A percentile compares a stretch with the other conserved stretches of the same genome.
Evolutionary conservation across 2,888 invertebrate species (phyloP).

Genomic region (Calameuta idolon): DNA sequence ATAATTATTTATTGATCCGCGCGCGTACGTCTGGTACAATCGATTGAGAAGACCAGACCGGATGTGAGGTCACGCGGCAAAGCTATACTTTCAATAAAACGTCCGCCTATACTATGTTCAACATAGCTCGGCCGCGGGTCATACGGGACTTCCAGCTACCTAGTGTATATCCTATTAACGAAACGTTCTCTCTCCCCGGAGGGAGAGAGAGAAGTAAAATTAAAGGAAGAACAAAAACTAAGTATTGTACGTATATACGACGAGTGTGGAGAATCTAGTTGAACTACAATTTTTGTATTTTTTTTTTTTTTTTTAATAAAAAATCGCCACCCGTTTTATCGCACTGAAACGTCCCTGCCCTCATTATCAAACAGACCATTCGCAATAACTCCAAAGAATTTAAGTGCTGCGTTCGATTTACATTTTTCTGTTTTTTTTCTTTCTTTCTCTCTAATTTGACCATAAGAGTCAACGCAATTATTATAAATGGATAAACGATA

Average conservation of each 20-base stretch:
- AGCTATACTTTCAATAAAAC: conserved; percentile 19
- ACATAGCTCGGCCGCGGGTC: conserved; percentile 17
- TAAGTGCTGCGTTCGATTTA: not conserved
- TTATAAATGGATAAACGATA: not conserved
- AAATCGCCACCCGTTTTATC: too few species aligned
- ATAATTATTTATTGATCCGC: too few species aligned
- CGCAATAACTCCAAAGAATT: not conserved
- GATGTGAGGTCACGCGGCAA: conserved; percentile 1
- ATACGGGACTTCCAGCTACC: conserved; percentile 5
- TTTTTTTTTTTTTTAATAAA: too few species aligned
- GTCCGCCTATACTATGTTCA: conserved; percentile 20
- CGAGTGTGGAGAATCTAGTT: too few species aligned
- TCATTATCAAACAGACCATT: not conserved
- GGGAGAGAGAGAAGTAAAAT: too few species aligned
- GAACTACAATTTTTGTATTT: too few species aligned
- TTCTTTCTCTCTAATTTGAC: not conserved
- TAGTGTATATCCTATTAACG: not conserved
- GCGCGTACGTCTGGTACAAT: too few species aligned
- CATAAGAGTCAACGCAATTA: not conserved
- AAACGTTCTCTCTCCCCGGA: too few species aligned
- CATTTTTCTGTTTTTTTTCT: not conserved
- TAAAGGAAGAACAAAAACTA: too few species aligned
- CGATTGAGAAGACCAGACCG: too few species aligned
- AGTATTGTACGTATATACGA: too few species aligned
- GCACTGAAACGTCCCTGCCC: too few species aligned